Base-by-base conservation (phyloP, 2,113 vertebrate species). In the Stictonetta naevosa region DNA sequence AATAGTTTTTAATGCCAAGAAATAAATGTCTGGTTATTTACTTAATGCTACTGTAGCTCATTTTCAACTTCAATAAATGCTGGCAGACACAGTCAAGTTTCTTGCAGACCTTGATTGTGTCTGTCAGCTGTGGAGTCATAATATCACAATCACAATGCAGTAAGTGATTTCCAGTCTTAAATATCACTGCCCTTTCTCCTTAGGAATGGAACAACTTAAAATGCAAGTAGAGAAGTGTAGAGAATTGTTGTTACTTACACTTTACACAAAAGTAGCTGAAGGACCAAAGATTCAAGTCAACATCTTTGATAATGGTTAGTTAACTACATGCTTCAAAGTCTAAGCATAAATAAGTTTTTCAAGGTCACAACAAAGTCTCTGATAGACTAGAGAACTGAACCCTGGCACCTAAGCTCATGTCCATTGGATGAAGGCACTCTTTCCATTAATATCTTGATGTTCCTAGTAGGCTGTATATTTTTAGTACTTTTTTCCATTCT, bases 31-130 rank as follows among this genome's bases (percentile, higher is more conserved):
- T 73, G 42, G 56, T 89, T 94, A 69, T 94, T 96, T 86, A 93
- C 71, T 90, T 93, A 96, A 92, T 76, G 83, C 93, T 94, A 96
- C 96, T 93, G 89, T 78, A 87, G 62, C 34, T 94, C 58, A 66
- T 10, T 91, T 89, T 94, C 71, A 79, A 80, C 74, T 93, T 25
- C 0, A 71, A 85, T 26, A 38, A 90, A 89, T 72, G 34, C 83
- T 96, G 90, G 92, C 88, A 92, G 69, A 48, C 66, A 75, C 10
- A 44, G 53, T n/a, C n/a, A 90, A 64, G 26, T 84, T 81, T 79
- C 66, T 64, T 78, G 50, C 34, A 94, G 92, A 68, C 8, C 33
- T 44, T 90, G 85, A 84, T 38, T 79, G 33, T 67, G 11, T 91
- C 71, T 95, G 84, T 93, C 92, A 86, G 79, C 36, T 48, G 17